Percentiles rank a stretch among this genome's conserved stretches.
Conservation (phyloP, 2,113 vertebrate genomes). For the Mastomys natalensis region DNA sequence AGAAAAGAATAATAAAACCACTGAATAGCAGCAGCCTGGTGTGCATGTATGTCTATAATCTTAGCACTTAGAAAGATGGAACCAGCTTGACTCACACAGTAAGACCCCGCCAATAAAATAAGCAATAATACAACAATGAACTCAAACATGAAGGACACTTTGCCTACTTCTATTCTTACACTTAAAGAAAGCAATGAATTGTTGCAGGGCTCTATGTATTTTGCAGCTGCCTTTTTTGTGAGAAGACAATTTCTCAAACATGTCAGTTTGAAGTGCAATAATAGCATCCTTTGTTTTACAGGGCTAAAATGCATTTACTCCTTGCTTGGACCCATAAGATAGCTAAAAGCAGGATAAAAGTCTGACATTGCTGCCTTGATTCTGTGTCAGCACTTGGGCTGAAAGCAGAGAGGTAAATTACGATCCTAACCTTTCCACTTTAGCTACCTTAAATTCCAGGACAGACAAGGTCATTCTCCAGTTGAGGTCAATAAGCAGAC, state of each 20-base stretch:
- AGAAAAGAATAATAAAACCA: neutral
- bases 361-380: neutral
- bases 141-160: neutral
- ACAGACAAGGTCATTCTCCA: neutral
- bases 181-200: neutral
- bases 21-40: neutral
- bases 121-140: neutral
- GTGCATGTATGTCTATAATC: neutral
- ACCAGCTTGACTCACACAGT: neutral
- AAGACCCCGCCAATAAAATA: neutral
- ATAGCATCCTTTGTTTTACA: constrained; percentile 18
- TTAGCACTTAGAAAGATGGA: neutral
- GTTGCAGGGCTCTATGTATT: neutral
- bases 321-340: neutral
- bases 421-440: neutral
- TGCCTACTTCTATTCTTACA: neutral
- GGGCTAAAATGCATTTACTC: neutral
- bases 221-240: neutral
- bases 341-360: neutral
- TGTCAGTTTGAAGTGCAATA: neutral
- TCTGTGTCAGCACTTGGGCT: neutral
- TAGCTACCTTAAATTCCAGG: neutral
- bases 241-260: neutral
- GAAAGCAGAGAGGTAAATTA: neutral
- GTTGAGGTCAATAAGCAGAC: neutral